Evolutionary conservation across 2,113 vertebrate genomes (phyloP).

Genomic region (Paratilapia polleni): DNA sequence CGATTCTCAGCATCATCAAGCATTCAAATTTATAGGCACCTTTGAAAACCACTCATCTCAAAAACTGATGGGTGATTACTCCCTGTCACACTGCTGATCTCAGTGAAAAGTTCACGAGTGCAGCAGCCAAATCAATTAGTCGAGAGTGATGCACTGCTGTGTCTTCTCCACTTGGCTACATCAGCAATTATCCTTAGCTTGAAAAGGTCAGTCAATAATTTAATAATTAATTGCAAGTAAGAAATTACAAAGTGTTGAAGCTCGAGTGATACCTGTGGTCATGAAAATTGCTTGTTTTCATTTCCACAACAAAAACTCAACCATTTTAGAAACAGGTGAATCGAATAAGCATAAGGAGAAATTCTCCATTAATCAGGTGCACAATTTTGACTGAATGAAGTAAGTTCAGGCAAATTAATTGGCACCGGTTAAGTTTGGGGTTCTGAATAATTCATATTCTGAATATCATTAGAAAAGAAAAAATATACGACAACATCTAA

Average conservation of each 20-base stretch:
- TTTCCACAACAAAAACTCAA: background rate
- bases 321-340: background rate
- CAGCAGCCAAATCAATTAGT: constrained; percentile 61
- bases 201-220: constrained; percentile 67
- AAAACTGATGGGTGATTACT: constrained; percentile 51
- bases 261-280: background rate
- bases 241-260: constrained; percentile 37
- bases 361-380: background rate
- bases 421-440: background rate
- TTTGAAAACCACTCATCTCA: constrained; percentile 45
- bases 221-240: constrained; percentile 40
- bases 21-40: constrained; percentile 25
- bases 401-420: background rate
- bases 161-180: constrained; percentile 55
- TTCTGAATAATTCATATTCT: constrained; percentile 31
- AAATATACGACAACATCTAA: constrained; percentile 2
- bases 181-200: constrained; percentile 60
- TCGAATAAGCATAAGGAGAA: background rate
- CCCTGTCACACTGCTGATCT: constrained; percentile 56
- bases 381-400: background rate
- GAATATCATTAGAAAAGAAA: background rate
- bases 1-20: background rate
- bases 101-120: constrained; percentile 61
- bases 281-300: background rate
- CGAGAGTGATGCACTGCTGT: constrained; percentile 54